Conservation (phyloP, 2,113 vertebrate species). For the Glaucomys volans region DNA sequence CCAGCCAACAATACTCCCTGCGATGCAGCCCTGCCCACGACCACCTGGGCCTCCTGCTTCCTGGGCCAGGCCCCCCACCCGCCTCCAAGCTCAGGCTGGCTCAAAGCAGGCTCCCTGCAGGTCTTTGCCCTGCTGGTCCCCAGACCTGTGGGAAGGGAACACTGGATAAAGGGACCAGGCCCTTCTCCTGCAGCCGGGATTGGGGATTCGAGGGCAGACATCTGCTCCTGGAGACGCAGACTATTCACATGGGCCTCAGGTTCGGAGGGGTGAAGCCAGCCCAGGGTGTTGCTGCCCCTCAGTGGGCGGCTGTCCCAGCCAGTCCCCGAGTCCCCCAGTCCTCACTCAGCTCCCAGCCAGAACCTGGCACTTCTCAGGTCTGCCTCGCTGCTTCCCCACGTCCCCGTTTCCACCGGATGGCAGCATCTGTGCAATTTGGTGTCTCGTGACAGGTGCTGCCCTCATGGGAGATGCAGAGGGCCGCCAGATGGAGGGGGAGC, state of each 20-base stretch:
- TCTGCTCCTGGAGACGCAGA: background rate
- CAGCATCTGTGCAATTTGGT: no score
- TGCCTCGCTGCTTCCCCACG: fast-evolving
- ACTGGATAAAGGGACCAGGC: no score
- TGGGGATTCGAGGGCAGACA: no score
- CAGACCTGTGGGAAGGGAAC: background rate
- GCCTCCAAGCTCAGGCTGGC: background rate
- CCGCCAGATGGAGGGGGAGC: fast-evolving
- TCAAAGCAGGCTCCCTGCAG: background rate
- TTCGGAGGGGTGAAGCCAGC: background rate
- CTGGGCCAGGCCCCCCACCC: background rate
- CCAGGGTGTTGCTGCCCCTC: background rate
- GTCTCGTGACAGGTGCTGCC: background rate
- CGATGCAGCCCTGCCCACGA: background rate
- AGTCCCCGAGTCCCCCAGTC: background rate
- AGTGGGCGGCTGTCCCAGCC: background rate
- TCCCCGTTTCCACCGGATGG: fast-evolving
- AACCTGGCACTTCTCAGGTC: background rate
- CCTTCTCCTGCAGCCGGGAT: background rate
- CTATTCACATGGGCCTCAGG: background rate
- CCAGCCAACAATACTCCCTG: background rate
- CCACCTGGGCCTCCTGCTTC: background rate
- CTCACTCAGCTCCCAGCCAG: fast-evolving
- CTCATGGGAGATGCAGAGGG: fast-evolving
- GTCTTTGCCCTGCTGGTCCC: no score